These are phyloP conservation scores for Melanotaenia boesemani DNA, from an alignment of 2,797 vertebrate species.

Conservation along the genomic window DNA sequence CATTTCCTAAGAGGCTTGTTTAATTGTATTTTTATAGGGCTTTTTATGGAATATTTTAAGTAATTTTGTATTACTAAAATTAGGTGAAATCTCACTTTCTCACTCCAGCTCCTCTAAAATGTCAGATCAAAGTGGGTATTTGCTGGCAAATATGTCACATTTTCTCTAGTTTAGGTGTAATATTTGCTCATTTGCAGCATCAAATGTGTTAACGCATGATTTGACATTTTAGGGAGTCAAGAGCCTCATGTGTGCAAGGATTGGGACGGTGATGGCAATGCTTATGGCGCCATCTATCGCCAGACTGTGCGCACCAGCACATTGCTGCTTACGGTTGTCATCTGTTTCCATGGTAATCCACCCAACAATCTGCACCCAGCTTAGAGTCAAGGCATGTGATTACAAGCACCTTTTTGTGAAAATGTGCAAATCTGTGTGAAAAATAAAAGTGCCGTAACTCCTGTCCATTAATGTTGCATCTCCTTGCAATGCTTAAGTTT, in stretches of 20 bases:
- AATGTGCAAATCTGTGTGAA: constrained; percentile 36
- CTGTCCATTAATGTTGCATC: constrained; percentile 39
- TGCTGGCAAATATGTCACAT: constrained; percentile 79
- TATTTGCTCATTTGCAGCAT: constrained; percentile 43
- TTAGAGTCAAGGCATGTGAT: constrained; percentile 35
- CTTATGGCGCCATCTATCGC: constrained; percentile 65
- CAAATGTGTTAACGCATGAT: constrained; percentile 7
- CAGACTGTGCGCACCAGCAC: constrained; percentile 1
- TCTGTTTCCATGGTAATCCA: constrained; percentile 31
- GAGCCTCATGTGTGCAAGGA: background rate
- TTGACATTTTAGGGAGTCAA: constrained; percentile 1
- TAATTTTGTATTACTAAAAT: background rate
- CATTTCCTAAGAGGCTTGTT: background rate
- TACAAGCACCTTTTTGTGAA: constrained; percentile 64
- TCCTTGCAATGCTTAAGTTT: constrained; percentile 46
- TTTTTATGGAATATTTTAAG: background rate
- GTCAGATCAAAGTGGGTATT: constrained; percentile 63
- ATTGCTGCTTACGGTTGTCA: constrained; percentile 7
- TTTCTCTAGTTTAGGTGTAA: constrained; percentile 21
- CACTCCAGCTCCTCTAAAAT: constrained; percentile 24
- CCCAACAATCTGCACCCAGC: background rate
- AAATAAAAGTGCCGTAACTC: constrained; percentile 62
- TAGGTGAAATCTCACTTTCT: background rate
- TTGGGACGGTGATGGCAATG: background rate
- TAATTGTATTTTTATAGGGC: background rate